These are phyloP conservation scores for Chaetophractus vellerosus DNA, from an alignment of 2,797 vertebrate species.

Conservation along the genomic window DNA sequence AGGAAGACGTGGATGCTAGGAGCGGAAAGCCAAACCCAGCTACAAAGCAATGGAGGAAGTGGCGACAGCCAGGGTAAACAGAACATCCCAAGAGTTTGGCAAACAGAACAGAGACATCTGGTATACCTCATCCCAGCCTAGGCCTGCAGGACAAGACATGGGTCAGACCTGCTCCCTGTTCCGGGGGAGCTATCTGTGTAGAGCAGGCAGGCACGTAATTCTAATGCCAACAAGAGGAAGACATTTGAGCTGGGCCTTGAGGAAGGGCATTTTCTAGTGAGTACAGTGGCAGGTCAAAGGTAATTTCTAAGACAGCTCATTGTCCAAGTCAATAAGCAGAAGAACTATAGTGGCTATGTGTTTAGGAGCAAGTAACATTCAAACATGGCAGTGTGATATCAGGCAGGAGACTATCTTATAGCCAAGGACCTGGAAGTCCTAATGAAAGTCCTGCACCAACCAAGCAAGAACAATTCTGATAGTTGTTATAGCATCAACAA, in stretches of 20 bases:
- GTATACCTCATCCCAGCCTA: background rate
- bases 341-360: background rate
- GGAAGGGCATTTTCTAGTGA: background rate
- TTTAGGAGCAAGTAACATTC: background rate
- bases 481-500: too few species aligned
- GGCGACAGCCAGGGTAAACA: background rate
- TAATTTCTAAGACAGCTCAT: background rate
- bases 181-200: background rate
- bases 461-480: background rate
- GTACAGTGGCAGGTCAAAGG: background rate
- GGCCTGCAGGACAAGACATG: background rate
- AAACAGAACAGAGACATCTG: background rate
- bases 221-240: background rate
- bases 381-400: background rate
- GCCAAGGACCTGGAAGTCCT: accelerated
- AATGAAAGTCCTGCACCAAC: background rate
- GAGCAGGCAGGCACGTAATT: background rate
- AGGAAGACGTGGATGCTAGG: background rate
- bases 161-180: background rate
- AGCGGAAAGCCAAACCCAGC: slow-evolving; percentile 4
- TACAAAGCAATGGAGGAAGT: background rate
- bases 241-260: background rate
- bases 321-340: background rate
- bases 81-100: background rate
- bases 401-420: too few species aligned